Evolutionary conservation across 1,140 invertebrate species (phyloP).

Genomic region (Sesamia nonagrioides): DNA sequence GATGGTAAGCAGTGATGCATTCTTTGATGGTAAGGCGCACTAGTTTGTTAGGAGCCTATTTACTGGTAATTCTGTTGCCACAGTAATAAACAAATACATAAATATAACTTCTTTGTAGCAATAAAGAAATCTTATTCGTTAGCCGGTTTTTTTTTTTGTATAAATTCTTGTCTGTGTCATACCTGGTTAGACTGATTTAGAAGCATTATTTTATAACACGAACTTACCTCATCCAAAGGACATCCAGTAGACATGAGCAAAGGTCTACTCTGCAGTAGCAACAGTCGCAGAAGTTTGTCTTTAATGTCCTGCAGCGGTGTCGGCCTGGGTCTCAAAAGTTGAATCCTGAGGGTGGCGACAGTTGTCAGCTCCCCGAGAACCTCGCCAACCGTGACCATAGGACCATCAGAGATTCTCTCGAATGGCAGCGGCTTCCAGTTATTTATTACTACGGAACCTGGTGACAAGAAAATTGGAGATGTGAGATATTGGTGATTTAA

Average conservation of each 20-base stretch:
- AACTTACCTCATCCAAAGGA: conserved; percentile 96
- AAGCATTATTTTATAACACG: background rate
- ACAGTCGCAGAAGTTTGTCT: conserved; percentile 96
- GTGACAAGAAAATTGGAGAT: conserved; percentile 30
- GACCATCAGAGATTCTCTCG: conserved; percentile 96
- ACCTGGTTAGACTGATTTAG: conserved; percentile 2
- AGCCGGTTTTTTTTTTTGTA: too few species aligned
- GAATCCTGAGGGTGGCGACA: conserved; percentile 96
- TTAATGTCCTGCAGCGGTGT: conserved; percentile 95
- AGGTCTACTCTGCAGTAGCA: conserved; percentile 95
- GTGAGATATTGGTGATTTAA: background rate
- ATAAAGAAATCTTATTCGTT: too few species aligned
- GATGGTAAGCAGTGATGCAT: too few species aligned
- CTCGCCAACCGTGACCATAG: conserved; percentile 95
- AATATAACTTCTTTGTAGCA: too few species aligned
- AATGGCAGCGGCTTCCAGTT: conserved; percentile 97
- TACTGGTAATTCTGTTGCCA: too few species aligned
- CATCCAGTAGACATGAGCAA: conserved; percentile 95
- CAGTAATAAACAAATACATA: too few species aligned
- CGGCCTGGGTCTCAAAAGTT: conserved; percentile 94
- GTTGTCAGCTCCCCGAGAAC: conserved; percentile 97
- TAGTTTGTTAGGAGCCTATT: too few species aligned
- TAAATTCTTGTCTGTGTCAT: too few species aligned
- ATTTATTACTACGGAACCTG: conserved; percentile 95
- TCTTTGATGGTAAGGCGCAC: too few species aligned